Conservation (phyloP, 2,888 invertebrate species). For the Tetranychus truncatus region DNA sequence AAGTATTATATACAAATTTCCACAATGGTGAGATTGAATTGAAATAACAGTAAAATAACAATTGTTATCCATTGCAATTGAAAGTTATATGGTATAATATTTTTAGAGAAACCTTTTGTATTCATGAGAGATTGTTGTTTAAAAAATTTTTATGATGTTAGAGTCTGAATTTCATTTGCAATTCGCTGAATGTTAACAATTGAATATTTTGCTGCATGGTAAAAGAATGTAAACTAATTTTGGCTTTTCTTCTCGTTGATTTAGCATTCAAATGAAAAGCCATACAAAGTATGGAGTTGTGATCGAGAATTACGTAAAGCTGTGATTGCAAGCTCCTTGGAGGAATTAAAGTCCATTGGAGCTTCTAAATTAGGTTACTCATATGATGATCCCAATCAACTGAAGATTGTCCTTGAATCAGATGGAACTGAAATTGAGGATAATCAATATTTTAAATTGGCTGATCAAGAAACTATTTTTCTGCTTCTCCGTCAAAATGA, state of each 20-base stretch:
- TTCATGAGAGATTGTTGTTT: too few species aligned
- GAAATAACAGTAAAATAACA: too few species aligned
- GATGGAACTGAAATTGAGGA: slow-evolving; percentile 91
- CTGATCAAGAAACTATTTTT: slow-evolving; percentile 55
- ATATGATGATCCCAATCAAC: slow-evolving; percentile 18
- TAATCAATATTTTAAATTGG: slow-evolving; percentile 77
- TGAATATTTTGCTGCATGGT: too few species aligned
- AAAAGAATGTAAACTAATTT: background rate
- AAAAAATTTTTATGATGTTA: background rate
- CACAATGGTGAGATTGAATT: background rate
- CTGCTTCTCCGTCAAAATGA: slow-evolving; percentile 62
- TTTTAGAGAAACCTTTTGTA: too few species aligned
- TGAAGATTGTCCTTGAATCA: slow-evolving; percentile 59
- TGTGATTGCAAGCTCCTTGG: slow-evolving; percentile 26
- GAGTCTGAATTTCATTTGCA: background rate
- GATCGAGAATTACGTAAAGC: slow-evolving; percentile 27
- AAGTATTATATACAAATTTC: background rate
- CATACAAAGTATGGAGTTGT: slow-evolving; percentile 28
- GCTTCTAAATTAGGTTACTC: slow-evolving; percentile 22
- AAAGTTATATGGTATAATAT: too few species aligned
- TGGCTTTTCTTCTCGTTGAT: background rate
- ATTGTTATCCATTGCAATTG: too few species aligned
- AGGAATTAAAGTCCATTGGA: slow-evolving; percentile 25
- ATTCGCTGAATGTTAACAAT: background rate
- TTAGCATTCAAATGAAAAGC: slow-evolving; percentile 25